Evolutionary conservation across 2,888 invertebrate species (phyloP).

Genomic region (Temnothorax rugatulus): DNA sequence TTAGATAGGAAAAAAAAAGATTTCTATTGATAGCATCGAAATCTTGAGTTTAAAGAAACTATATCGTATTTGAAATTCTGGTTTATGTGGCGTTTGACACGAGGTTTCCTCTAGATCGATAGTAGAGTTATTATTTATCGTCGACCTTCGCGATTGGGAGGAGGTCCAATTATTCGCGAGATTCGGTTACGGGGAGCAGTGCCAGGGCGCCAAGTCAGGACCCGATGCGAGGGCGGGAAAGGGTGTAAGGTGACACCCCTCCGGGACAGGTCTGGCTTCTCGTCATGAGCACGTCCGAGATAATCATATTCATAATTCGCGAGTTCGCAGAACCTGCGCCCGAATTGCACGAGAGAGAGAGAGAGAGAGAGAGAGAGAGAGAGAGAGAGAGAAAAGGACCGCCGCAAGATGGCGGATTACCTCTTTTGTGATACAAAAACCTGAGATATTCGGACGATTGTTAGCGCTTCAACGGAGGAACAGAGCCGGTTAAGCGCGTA

Average conservation of each 20-base stretch:
- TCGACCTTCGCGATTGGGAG: slow-evolving; percentile 28
- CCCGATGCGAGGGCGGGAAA: slow-evolving; percentile 70
- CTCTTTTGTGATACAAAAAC: slow-evolving; percentile 17
- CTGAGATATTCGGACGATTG: slow-evolving; percentile 15
- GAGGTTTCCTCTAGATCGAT: neutral
- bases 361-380: slow-evolving; percentile 47
- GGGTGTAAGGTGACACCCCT: slow-evolving; percentile 84
- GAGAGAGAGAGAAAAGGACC: slow-evolving; percentile 20
- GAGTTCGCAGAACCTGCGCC: slow-evolving; percentile 81
- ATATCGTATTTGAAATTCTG: neutral
- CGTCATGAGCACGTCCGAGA: slow-evolving; percentile 82
- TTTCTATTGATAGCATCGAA: neutral
- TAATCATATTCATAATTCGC: slow-evolving; percentile 84
- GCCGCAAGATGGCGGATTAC: slow-evolving; percentile 43
- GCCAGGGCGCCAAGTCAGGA: slow-evolving; percentile 67
- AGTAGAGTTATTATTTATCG: slow-evolving; percentile 28
- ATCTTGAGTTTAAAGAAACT: neutral
- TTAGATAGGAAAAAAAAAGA: neutral
- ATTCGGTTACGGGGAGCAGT: slow-evolving; percentile 75
- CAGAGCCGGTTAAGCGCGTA: neutral
- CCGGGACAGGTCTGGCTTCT: slow-evolving; percentile 80
- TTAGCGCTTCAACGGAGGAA: neutral
- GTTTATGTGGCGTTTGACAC: neutral
- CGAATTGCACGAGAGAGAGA: slow-evolving; percentile 60
- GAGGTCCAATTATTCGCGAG: slow-evolving; percentile 79